Percentiles rank a stretch among this genome's conserved stretches.
phyloP scores from a whole-genome alignment of 2,797 vertebrate genomes.

The Bradypodion pumilum region DNA sequence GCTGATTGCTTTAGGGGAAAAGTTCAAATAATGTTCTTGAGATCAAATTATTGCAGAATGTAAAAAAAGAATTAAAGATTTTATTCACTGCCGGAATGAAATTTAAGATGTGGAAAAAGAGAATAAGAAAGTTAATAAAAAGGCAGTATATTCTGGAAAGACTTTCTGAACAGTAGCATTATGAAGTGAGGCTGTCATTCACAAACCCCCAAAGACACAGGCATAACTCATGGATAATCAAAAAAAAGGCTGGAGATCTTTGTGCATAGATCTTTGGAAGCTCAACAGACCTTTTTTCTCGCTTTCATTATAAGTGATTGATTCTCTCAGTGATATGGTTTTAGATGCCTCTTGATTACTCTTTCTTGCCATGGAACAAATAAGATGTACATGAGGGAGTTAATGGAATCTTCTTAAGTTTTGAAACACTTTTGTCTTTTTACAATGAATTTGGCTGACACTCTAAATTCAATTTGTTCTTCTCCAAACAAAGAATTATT shows the following conservation, averaged over 20 bases:
- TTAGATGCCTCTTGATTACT: background rate
- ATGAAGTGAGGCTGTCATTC: background rate
- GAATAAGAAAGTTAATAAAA: background rate
- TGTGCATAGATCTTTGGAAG: slow-evolving; percentile 9
- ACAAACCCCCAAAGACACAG: background rate
- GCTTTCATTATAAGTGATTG: slow-evolving; percentile 29
- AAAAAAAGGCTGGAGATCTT: no score
- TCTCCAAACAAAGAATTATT: no score
- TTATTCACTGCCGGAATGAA: background rate
- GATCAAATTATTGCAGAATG: slow-evolving; percentile 17
- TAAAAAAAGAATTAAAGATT: slow-evolving; percentile 4
- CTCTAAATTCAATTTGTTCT: background rate
- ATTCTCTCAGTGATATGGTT: slow-evolving; percentile 10
- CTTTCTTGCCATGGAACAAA: slow-evolving; percentile 1
- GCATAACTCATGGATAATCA: slow-evolving; percentile 6
- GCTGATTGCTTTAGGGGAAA: background rate
- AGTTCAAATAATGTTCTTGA: background rate
- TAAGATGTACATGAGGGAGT: background rate
- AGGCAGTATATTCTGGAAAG: slow-evolving; percentile 7
- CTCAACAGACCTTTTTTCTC: slow-evolving; percentile 20
- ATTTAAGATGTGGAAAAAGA: background rate
- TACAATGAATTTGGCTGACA: background rate
- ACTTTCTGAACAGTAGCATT: slow-evolving; percentile 11
- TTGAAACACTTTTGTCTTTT: background rate
- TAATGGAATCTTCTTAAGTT: background rate